Percentiles rank a stretch among this genome's conserved stretches.
These are phyloP conservation scores for Trachythela sp. DNA, from an alignment of 64 coral and sea anemone genomes.

Conservation along the genomic window DNA sequence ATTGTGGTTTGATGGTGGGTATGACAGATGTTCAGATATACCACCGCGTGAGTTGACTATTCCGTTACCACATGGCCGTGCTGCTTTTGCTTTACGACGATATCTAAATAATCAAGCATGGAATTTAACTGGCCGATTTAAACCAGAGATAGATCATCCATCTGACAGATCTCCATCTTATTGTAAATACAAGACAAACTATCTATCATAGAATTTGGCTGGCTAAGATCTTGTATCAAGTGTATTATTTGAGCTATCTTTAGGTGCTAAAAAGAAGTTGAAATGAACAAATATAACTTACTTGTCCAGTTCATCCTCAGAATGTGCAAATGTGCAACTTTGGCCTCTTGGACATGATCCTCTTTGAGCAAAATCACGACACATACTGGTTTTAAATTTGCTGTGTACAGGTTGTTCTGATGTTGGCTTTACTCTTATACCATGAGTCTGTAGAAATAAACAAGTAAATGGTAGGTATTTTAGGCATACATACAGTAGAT, in stretches of 20 bases:
- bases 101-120: background rate
- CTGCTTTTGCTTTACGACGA: background rate
- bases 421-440: constrained; percentile 73
- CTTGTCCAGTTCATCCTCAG: constrained; percentile 92
- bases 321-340: constrained; percentile 93
- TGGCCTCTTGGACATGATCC: constrained; percentile 79
- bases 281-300: constrained; percentile 29
- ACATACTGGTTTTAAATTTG: constrained; percentile 97
- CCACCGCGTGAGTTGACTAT: background rate
- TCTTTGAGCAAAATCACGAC: constrained; percentile 66
- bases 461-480: background rate
- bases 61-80: background rate
- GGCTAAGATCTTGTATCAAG: no score
- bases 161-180: background rate
- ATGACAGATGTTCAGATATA: background rate
- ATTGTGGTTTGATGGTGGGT: background rate
- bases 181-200: no score
- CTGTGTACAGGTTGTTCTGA: constrained; percentile 69
- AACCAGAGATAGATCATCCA: no score
- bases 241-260: no score
- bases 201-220: no score
- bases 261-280: no score
- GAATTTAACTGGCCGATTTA: no score
- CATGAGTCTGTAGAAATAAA: constrained; percentile 46
- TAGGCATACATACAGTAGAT: background rate